Percentiles rank a stretch among this genome's conserved stretches.
These are phyloP conservation scores for Drosophila anceps DNA, from an alignment of 2,888 invertebrate genomes.

Conservation along the genomic window DNA sequence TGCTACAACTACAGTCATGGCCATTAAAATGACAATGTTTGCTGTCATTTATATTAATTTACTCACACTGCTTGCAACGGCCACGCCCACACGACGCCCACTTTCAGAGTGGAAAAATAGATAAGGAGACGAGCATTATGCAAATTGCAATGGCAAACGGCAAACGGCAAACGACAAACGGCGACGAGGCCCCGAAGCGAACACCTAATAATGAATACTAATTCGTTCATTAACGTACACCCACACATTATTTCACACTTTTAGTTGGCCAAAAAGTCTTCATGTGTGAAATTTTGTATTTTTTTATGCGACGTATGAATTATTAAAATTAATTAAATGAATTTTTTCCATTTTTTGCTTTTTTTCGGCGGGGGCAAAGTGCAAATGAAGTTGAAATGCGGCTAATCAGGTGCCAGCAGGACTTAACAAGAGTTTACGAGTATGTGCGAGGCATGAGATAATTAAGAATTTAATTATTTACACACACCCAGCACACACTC, in stretches of 20 bases:
- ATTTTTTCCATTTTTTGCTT: constrained; percentile 15
- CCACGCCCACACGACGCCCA: constrained; percentile 54
- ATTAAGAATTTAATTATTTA: constrained; percentile 82
- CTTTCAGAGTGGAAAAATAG: constrained; percentile 10
- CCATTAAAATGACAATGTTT: constrained; percentile 57
- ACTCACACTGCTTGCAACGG: constrained; percentile 62
- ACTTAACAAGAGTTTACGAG: constrained; percentile 51
- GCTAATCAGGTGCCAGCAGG: constrained; percentile 55
- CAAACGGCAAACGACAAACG: constrained; percentile 26
- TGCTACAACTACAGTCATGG: constrained; percentile 30
- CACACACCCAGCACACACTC: constrained; percentile 38
- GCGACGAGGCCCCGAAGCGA: constrained; percentile 32
- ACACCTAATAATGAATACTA: constrained; percentile 81
- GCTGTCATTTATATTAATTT: constrained; percentile 74
- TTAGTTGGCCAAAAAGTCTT: constrained; percentile 21
- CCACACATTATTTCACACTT: constrained; percentile 61
- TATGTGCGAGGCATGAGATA: constrained; percentile 63
- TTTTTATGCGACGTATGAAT: constrained; percentile 68
- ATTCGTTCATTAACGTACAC: constrained; percentile 73
- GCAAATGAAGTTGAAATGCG: constrained; percentile 68
- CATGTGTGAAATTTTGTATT: constrained; percentile 31
- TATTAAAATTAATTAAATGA: constrained; percentile 84
- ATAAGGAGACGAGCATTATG: constrained; percentile 62
- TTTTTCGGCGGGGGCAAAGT: constrained; percentile 20
- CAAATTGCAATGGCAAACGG: constrained; percentile 54